Conservation (phyloP, 2,797 vertebrate species). For the Cossypha caffra region DNA sequence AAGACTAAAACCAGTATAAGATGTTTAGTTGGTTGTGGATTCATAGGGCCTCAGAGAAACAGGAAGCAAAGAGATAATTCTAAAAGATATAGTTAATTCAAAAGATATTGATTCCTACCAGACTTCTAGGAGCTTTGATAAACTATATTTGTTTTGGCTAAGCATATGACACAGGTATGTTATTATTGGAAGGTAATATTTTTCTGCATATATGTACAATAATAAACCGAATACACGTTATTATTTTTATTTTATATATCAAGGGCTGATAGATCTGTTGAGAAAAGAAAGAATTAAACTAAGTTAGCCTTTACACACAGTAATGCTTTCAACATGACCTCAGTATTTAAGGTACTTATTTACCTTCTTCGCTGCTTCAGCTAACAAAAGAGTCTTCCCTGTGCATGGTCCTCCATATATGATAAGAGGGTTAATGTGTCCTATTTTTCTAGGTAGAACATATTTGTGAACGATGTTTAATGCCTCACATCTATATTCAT, state of each 20-base stretch:
- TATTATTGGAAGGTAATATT: not conserved
- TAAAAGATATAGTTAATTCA: not conserved
- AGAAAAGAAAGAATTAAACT: constrained; percentile 14
- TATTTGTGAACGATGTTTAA: constrained; percentile 91
- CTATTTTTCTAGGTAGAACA: constrained; percentile 87
- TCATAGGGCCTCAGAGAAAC: not conserved
- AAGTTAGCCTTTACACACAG: not conserved
- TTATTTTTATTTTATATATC: not conserved
- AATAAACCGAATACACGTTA: not conserved
- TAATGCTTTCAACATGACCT: not conserved
- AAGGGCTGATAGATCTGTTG: not conserved
- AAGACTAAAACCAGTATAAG: not conserved
- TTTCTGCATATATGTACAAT: not conserved
- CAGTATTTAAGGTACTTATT: constrained; percentile 22
- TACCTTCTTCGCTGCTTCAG: constrained; percentile 97
- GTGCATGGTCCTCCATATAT: constrained; percentile 95
- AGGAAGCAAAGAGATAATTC: not conserved
- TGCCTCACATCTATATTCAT: constrained; percentile 90
- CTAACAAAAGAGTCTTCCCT: constrained; percentile 93
- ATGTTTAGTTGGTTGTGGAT: not conserved
- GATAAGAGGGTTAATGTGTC: constrained; percentile 88
- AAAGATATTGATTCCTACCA: not conserved
- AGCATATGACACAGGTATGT: not conserved
- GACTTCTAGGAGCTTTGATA: not conserved
- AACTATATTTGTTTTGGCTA: not conserved